Evolutionary conservation across 2,797 vertebrate species (phyloP).

Genomic region (Eurystomus glaucurus): DNA sequence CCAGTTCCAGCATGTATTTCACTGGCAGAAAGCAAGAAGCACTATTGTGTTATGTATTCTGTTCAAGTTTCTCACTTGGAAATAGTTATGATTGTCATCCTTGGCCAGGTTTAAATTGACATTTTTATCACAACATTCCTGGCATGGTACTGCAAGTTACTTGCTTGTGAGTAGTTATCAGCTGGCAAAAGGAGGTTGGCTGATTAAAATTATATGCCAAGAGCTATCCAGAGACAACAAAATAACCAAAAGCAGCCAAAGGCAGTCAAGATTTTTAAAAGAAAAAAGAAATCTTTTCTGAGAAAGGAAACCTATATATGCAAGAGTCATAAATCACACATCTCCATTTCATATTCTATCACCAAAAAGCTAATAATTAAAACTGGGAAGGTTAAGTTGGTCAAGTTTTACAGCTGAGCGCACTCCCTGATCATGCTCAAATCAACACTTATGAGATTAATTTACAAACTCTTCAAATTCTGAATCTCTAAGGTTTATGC

Average conservation of each 20-base stretch:
- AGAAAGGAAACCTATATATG: neutral
- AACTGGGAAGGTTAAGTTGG: constrained; percentile 68
- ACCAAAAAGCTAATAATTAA: constrained; percentile 72
- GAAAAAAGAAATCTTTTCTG: neutral
- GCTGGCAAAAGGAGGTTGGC: constrained; percentile 25
- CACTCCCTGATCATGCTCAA: constrained; percentile 69
- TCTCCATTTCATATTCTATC: constrained; percentile 65
- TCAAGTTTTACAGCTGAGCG: constrained; percentile 76
- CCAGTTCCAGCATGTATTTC: neutral
- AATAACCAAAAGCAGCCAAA: constrained; percentile 38
- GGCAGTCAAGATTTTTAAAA: neutral
- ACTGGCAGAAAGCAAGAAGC: neutral
- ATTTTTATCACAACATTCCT: constrained; percentile 71
- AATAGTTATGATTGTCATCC: constrained; percentile 55
- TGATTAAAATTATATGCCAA: constrained; percentile 66
- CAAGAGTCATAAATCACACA: neutral
- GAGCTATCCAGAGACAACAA: constrained; percentile 4
- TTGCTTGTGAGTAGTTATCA: constrained; percentile 64
- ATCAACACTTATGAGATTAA: constrained; percentile 79
- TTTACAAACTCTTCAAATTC: constrained; percentile 81
- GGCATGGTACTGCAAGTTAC: constrained; percentile 25
- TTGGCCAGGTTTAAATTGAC: constrained; percentile 60
- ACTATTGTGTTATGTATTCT: constrained; percentile 7
- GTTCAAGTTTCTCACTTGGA: constrained; percentile 29
- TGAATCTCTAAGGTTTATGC: constrained; percentile 79